Base-by-base conservation (phyloP, 1,140 invertebrate genomes). In the Mycetomoellerius zeteki region DNA sequence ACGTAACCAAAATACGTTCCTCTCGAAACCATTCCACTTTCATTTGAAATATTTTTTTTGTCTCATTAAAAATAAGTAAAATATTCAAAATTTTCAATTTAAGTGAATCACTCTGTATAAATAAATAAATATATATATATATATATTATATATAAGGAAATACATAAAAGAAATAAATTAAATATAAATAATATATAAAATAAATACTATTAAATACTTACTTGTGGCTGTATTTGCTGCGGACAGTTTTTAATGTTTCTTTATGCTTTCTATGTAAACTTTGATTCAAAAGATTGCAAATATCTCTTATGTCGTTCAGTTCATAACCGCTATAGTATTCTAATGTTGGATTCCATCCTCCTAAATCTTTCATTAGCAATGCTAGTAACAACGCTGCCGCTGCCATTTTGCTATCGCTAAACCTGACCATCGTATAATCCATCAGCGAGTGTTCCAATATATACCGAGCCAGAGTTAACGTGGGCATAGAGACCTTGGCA, bases 151-250 rank as follows among this genome's bases (percentile, higher is more conserved):
- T 30, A 62, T 7, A 27, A 33, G 7, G 33, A 33, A 33, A 56
- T 58, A 12, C 10, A 24, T 14, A 12, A 54, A 64, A 8, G 14
- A 64, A 64, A 64, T 37, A 21, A 54, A n/a, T n/a, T 37, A 56
- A 52, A 54, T 54, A n/a, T 54, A 54, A 54, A 7, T 56, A 43
- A 43, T 43, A 47, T 24, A 33, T 16, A 75, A 84, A 82, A 84
- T 52, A 1, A 43, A 43, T 8, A 81, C 47, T 43, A n/a, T 24
- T 19, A 56, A 47, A 84, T 86, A 60, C 96, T 96, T 96, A 97
- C 97, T 97, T 97, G 94, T 99, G 99, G 47, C 98, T 99, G 94
- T 99, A 99, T 96, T 99, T 99, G 93, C 97, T 98, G 69, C 97
- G 96, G 86, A 99, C 97, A 60, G 98, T 99, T 93, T 97, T 97